A percentile compares a stretch with the other conserved stretches of the same genome.
Evolutionary conservation across 2,113 vertebrate genomes (phyloP).

Genomic region (Hippocampus zosterae): DNA sequence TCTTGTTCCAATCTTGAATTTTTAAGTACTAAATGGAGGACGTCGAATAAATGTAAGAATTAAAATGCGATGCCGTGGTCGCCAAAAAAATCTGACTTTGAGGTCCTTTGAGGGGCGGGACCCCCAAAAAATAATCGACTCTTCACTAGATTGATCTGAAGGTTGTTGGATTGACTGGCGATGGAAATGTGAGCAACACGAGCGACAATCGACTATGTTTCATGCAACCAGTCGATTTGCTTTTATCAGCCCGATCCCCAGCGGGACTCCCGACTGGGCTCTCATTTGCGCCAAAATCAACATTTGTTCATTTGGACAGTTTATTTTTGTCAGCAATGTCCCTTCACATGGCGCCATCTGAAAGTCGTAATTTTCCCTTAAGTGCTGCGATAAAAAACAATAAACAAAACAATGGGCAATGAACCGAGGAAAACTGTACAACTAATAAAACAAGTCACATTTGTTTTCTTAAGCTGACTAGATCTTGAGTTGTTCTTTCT

Average conservation of each 20-base stretch:
- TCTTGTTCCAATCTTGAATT: not conserved
- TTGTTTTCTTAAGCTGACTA: slow-evolving; percentile 29
- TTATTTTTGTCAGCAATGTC: slow-evolving; percentile 31
- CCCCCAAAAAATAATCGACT: not conserved
- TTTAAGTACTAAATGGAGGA: not conserved
- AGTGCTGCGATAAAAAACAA: slow-evolving; percentile 22
- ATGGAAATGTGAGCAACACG: not conserved
- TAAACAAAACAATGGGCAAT: not conserved
- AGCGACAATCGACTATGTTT: not conserved
- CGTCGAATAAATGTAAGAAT: not conserved
- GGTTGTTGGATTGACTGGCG: not conserved
- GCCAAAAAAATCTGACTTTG: not conserved
- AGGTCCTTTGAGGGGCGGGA: not conserved
- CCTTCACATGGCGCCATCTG: slow-evolving; percentile 45
- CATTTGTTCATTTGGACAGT: slow-evolving; percentile 20
- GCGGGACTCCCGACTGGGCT: not conserved
- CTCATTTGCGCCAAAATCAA: slow-evolving; percentile 34
- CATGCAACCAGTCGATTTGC: not conserved
- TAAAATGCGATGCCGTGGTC: not conserved
- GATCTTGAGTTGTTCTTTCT: slow-evolving; percentile 19
- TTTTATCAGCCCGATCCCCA: not conserved
- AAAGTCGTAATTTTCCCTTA: slow-evolving; percentile 45
- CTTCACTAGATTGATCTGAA: not conserved
- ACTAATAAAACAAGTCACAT: slow-evolving; percentile 40
- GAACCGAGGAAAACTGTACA: slow-evolving; percentile 9